A percentile compares a stretch with the other conserved stretches of the same genome.
phyloP scores from a whole-genome alignment of 2,113 vertebrate species.

The Phasianus colchicus region DNA sequence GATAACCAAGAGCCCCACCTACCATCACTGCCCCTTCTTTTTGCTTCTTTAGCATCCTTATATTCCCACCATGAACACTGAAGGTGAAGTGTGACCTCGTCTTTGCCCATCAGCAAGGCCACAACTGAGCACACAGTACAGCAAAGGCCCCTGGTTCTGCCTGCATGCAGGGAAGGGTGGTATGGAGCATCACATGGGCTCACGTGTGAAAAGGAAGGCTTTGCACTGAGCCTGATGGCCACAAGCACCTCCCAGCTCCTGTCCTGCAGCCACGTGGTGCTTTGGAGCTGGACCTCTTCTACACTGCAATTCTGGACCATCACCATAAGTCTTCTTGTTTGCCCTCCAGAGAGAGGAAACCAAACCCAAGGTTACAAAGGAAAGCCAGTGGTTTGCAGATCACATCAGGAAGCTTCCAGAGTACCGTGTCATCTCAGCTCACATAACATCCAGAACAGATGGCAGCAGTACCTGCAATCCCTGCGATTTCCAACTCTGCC shows the following conservation, averaged over 20 bases:
- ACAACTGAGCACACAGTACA: background rate
- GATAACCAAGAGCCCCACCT: background rate
- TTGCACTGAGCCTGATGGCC: background rate
- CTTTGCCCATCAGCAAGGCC: background rate
- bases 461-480: rapidly evolving
- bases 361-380: background rate
- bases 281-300: background rate
- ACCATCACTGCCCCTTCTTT: background rate
- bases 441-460: background rate
- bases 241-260: background rate
- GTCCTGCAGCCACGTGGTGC: background rate
- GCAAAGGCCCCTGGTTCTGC: background rate
- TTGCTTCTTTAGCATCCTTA: rapidly evolving
- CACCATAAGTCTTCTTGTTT: background rate
- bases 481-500: background rate
- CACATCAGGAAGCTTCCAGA: background rate
- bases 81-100: rapidly evolving
- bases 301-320: background rate
- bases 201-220: background rate
- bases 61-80: background rate
- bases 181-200: background rate
- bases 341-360: background rate
- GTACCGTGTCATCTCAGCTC: background rate
- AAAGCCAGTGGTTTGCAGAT: background rate
- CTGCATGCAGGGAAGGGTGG: background rate